Conservation (phyloP, 92 coral and sea anemone genomes). For the Nematostella vectensis region DNA sequence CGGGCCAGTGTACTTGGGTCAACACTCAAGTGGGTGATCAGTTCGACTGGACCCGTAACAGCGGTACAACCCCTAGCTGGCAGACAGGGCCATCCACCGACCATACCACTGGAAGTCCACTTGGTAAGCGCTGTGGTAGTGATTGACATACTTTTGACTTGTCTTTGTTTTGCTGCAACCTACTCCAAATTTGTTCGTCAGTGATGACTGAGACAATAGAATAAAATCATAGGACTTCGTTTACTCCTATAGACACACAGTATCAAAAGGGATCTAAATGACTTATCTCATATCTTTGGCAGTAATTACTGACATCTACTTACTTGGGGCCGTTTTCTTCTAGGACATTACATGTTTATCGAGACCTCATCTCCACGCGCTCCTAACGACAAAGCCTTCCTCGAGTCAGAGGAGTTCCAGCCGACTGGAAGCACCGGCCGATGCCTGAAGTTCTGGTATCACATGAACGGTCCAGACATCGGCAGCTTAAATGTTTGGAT, state of each 20-base stretch:
- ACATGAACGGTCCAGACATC: slow-evolving; percentile 65
- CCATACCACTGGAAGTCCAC: slow-evolving; percentile 67
- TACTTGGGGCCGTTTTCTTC: no score
- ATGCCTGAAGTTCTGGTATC: slow-evolving; percentile 94
- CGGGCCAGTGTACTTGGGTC: slow-evolving; percentile 83
- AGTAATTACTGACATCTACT: no score
- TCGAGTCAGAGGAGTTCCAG: slow-evolving; percentile 83
- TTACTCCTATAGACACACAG: no score
- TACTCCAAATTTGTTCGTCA: no score
- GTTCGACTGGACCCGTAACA: slow-evolving; percentile 82
- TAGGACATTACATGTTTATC: slow-evolving; percentile 82
- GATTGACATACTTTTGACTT: no score
- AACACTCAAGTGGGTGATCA: slow-evolving; percentile 54
- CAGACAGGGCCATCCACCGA: slow-evolving; percentile 79
- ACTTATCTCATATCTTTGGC: no score
- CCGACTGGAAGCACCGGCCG: slow-evolving; percentile 89
- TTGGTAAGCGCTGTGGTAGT: slow-evolving; percentile 40
- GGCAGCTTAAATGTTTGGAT: slow-evolving; percentile 65
- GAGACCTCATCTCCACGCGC: slow-evolving; percentile 74
- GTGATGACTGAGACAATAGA: no score
- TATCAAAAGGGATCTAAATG: no score
- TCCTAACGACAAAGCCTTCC: slow-evolving; percentile 60
- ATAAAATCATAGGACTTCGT: no score
- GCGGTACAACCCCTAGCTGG: slow-evolving; percentile 60
- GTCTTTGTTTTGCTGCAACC: no score